Evolutionary conservation across 1,140 invertebrate species (phyloP), one percentile per base, ranked within the genome.

Genomic region (Drosophila kohkoa): DNA sequence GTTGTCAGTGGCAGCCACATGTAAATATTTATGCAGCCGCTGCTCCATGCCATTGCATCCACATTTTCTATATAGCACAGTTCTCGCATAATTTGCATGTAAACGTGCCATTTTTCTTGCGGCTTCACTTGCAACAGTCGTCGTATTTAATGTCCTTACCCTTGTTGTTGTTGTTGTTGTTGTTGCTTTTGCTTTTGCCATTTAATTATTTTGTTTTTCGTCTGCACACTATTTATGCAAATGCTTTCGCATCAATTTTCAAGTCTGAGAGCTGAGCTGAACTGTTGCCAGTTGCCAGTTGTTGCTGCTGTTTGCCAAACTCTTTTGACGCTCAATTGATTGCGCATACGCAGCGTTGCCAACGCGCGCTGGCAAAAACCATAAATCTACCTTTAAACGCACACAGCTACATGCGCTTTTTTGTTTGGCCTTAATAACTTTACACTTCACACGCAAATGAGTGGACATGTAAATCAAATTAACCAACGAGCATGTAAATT

Each of bases 21-120:
- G 82, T 83, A 85, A 57, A 79, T 89, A 86, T 89, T 89, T 89
- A 90, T 89, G 85, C 81, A 74, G 66, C 71, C 69, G 59, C 58
- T 62, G 52, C 62, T 51, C 35, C 41, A 49, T 60, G 60, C 38
- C 38, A 64, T 46, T 52, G 62, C 69, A 65, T 45, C 62, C 68
- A 68, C 68, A 88, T 82, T 88, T 88, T 82, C 77, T 88, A 78
- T 82, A 80, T 88, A 78, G 83, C 77, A 66, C 54, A 80, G 69
- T 67, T 79, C 76, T 57, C 13, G 73, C 86, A 89, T 90, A 89
- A 89, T 89, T 89, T 89, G 85, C 86, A 89, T 89, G 86, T 89
- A 89, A 89, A 89, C 81, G 75, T 78, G 85, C 81, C 81, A 89
- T 88, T 88, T 88, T 88, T 88, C 85, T 85, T 89, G 54, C 28